Evolutionary conservation across 2,888 invertebrate species (phyloP).

Genomic region (Aphodius granarius): DNA sequence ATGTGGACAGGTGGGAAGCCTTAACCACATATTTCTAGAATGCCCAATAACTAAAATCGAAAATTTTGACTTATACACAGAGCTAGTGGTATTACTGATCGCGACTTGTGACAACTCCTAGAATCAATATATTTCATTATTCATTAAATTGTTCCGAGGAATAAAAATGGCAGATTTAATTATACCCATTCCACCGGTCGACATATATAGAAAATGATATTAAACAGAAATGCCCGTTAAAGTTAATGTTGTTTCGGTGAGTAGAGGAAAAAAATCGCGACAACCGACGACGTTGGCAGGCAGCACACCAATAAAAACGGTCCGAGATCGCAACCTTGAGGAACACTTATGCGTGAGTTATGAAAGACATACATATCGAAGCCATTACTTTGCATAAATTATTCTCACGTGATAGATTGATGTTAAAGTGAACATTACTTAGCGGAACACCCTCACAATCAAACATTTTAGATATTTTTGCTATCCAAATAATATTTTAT

Average conservation of each 20-base stretch:
- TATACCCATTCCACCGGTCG: not conserved
- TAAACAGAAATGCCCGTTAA: conserved; percentile 11
- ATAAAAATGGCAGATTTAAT: conserved; percentile 13
- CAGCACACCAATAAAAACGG: conserved; percentile 1
- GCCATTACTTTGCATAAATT: conserved; percentile 9
- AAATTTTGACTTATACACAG: no score
- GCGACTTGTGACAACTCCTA: conserved; percentile 1
- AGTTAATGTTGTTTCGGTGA: conserved; percentile 7
- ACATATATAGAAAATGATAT: conserved; percentile 13
- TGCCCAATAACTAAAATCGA: no score
- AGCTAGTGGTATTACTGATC: not conserved
- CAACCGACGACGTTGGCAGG: no score
- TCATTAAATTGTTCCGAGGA: conserved; percentile 12
- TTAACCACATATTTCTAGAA: no score
- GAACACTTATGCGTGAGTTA: conserved; percentile 1
- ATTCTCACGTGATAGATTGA: not conserved
- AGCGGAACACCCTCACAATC: not conserved
- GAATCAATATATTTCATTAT: conserved; percentile 7
- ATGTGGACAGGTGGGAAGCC: no score
- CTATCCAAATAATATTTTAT: no score
- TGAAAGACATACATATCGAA: not conserved
- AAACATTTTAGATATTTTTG: no score
- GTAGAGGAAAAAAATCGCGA: not conserved
- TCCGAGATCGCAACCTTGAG: not conserved
- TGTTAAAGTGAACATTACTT: not conserved